phyloP scores from a whole-genome alignment of 2,113 vertebrate genomes.

The Siniperca knerii region DNA sequence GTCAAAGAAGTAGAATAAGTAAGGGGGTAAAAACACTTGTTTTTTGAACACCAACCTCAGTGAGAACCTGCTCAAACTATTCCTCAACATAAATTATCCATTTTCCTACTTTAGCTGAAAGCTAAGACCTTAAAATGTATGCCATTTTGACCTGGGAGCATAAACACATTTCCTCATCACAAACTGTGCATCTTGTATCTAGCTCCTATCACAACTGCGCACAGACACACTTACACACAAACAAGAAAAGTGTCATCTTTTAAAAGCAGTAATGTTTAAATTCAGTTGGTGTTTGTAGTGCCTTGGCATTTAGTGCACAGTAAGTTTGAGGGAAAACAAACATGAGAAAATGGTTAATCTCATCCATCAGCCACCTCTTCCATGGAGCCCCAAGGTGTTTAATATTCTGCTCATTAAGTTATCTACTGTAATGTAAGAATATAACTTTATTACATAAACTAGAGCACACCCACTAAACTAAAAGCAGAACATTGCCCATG shows the following conservation, averaged over 20 bases:
- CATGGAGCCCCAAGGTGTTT: background rate
- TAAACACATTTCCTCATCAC: background rate
- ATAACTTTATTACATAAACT: background rate
- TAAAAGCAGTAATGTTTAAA: background rate
- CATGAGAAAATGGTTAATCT: background rate
- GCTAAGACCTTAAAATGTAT: background rate
- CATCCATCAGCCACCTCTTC: background rate
- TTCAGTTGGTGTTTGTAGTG: background rate
- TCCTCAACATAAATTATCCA: background rate
- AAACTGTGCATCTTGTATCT: background rate
- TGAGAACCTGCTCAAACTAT: background rate
- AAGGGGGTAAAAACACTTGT: background rate
- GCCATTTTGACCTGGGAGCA: no score
- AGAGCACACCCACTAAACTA: background rate
- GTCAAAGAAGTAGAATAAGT: background rate
- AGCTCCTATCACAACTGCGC: background rate
- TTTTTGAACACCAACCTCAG: background rate
- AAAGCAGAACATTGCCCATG: conserved; percentile 7
- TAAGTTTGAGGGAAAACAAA: background rate
- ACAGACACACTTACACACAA: background rate
- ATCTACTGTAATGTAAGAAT: background rate
- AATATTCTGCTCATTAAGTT: background rate
- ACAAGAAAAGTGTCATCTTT: no score
- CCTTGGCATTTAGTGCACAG: background rate
- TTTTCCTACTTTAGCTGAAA: background rate